Evolutionary conservation across 2,888 invertebrate species (phyloP), one percentile per base, ranked within the genome.

Genomic region (Trichogramma evanescens): DNA sequence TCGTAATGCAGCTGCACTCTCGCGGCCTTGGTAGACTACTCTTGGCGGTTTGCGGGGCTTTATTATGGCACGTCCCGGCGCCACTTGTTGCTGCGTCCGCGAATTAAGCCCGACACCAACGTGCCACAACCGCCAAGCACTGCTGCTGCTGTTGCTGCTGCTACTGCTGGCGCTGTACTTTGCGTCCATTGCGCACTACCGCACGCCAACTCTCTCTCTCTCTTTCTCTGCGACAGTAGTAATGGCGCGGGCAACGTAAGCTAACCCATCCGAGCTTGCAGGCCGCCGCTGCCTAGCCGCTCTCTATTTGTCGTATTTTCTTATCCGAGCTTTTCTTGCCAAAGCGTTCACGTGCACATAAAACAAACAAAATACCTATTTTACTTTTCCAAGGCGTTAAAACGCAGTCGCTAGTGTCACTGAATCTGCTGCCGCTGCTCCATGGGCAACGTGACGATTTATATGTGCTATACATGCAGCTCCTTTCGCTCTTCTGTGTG

Each of bases 31-130:
- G 45, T 10, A 45, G 46, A 6, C 42, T 40, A 41, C 52, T 56
- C 45, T 65, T 46, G 64, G 41, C 48, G 42, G 55, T 44, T 45
- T 9, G n/a, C 9, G 45, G 9, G 5, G 41, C n/a, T 26, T 26
- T 26, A 26, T 26, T 26, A 26, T 26, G 26, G 26, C 26, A 26
- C 41, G 51, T 50, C 42, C 56, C 41, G 50, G 54, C 49, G 57
- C 57, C 58, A 63, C 60, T 55, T 58, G 55, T 53, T 58, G 26
- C 26, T 26, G 62, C 63, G 52, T 42, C 51, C 48, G 54, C 46
- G 56, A 50, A 54, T 57, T 56, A 50, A 48, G 43, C 43, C 26
- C 9, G 44, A 53, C 9, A 43, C 13, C 40, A 38, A 38, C 8
- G 50, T 40, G 54, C 54, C 54, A 54, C 26, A 26, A 9, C 42